Percentiles rank a stretch among this genome's conserved stretches.
Conservation (phyloP, 1,140 invertebrate species). For the Drosophila triauraria region DNA sequence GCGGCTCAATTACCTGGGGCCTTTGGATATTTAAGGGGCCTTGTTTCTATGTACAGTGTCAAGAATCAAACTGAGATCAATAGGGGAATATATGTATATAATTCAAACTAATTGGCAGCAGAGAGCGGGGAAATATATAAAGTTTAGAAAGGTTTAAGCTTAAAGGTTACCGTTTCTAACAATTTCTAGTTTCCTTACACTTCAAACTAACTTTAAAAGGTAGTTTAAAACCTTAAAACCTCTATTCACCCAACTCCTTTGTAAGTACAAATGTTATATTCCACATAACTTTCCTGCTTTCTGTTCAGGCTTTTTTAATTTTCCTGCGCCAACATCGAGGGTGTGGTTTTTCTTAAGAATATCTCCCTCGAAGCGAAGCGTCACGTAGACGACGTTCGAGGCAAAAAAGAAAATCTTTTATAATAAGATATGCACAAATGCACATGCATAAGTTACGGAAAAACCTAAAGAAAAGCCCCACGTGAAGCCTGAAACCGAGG, state of each 20-base stretch:
- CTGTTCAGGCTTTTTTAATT: conserved; percentile 12
- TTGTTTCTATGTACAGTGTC: background rate
- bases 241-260: background rate
- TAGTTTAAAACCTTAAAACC: background rate
- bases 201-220: background rate
- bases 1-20: conserved; percentile 62
- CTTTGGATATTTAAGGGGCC: conserved; percentile 48
- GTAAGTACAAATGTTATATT: conserved; percentile 13
- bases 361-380: conserved; percentile 48
- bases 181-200: background rate
- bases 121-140: background rate
- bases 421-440: conserved; percentile 79
- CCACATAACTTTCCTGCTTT: conserved; percentile 4
- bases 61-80: conserved; percentile 8
- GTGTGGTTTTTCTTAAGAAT: conserved; percentile 35
- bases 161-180: too few relatives aligned
- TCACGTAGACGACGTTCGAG: conserved; percentile 63
- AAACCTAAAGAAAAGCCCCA: conserved; percentile 26
- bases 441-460: conserved; percentile 73
- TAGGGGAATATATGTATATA: background rate
- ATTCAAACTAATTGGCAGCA: background rate
- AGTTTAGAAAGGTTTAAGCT: too few relatives aligned
- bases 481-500: conserved; percentile 15
- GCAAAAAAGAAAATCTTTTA: conserved; percentile 65
- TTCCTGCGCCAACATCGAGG: conserved; percentile 21